Evolutionary conservation across 2,888 invertebrate species (phyloP), one percentile per base, ranked within the genome.

Genomic region (Acanthococcus lagerstroemiae): DNA sequence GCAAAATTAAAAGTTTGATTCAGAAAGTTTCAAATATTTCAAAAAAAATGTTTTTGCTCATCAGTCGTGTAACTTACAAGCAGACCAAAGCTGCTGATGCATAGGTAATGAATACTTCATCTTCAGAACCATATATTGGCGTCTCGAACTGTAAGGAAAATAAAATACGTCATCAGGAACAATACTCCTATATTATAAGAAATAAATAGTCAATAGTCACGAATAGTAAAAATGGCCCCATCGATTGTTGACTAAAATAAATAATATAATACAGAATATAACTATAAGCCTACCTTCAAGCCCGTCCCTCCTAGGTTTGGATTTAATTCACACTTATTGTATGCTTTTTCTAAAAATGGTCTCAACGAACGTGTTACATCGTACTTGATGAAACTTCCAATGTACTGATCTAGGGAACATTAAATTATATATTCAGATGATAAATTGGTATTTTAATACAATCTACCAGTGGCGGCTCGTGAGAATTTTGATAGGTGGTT

Each of bases 371-470:
- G 46, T 45, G 46, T 45, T 7, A 45, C 19, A 15, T 45, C 46
- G 19, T 45, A 45, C 19, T 45, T 45, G 46, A 45, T 45, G 46
- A 45, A 45, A 19, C 6, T 45, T 4, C 46, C 46, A 4, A 45
- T 45, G 46, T 45, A 45, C 19, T 45, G 46, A 45, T 45, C 65
- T 65, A n/a, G n/a, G n/a, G n/a, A 30, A 50, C 27, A n/a, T n/a
- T n/a, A n/a, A n/a, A n/a, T n/a, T n/a, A n/a, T n/a, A n/a, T n/a
- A n/a, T n/a, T n/a, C n/a, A n/a, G n/a, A n/a, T n/a, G n/a, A n/a
- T n/a, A n/a, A n/a, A n/a, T n/a, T n/a, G n/a, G n/a, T 48, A n/a
- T n/a, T n/a, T n/a, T n/a, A n/a, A 48, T 19, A n/a, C n/a, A n/a
- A n/a, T n/a, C n/a, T n/a, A n/a, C n/a, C n/a, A n/a, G n/a, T n/a